phyloP scores from a whole-genome alignment of 2,888 invertebrate genomes.

The Pheosia gnoma region DNA sequence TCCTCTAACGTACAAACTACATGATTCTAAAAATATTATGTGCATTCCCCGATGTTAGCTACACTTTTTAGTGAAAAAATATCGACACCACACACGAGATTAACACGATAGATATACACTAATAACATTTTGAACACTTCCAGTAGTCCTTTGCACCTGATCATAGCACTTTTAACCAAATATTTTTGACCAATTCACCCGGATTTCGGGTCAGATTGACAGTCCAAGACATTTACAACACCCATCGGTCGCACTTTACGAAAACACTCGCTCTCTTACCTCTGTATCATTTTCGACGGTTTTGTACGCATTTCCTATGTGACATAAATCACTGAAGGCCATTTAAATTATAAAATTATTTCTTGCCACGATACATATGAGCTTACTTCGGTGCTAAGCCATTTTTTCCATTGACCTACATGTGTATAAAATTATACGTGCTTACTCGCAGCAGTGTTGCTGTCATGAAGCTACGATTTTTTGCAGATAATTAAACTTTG shows the following conservation, averaged over 20 bases:
- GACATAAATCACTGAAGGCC: conserved; percentile 84
- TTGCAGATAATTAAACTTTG: conserved; percentile 13
- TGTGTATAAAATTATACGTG: conserved; percentile 79
- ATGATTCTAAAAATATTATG: conserved; percentile 82
- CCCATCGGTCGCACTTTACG: conserved; percentile 61
- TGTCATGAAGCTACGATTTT: conserved; percentile 48
- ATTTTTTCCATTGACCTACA: conserved; percentile 84
- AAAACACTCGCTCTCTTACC: conserved; percentile 72
- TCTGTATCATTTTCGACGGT: conserved; percentile 81
- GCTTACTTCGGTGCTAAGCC: conserved; percentile 78
- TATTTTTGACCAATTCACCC: conserved; percentile 60
- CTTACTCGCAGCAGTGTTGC: conserved; percentile 76
- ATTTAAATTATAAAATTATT: conserved; percentile 82
- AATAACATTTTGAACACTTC: conserved; percentile 31
- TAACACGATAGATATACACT: conserved; percentile 32
- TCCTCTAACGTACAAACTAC: conserved; percentile 76
- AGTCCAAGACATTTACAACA: conserved; percentile 78
- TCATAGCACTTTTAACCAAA: conserved; percentile 47
- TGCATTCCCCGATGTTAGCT: conserved; percentile 73
- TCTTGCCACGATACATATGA: conserved; percentile 82
- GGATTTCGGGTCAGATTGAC: conserved; percentile 80
- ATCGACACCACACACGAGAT: conserved; percentile 33
- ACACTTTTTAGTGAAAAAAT: conserved; percentile 48
- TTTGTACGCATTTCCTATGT: conserved; percentile 81
- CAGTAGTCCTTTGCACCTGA: conserved; percentile 23